A percentile compares a stretch with the other conserved stretches of the same genome.
These are phyloP conservation scores for Hippolais icterina DNA, from an alignment of 2,113 vertebrate species.

Conservation along the genomic window DNA sequence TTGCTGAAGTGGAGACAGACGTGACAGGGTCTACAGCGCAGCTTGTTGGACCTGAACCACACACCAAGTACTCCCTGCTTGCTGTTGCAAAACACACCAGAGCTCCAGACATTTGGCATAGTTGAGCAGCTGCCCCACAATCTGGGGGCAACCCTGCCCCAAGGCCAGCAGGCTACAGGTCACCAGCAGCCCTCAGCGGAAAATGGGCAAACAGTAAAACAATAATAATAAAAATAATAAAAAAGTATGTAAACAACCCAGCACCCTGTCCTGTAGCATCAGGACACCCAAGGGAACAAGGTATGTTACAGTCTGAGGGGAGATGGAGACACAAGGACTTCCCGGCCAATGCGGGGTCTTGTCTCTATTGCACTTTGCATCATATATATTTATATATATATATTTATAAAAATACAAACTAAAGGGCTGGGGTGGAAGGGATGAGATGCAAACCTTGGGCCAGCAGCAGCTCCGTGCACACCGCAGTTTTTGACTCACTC, in stretches of 20 bases:
- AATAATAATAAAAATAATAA: background rate
- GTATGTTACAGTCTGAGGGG: slow-evolving; percentile 23
- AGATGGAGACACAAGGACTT: slow-evolving; percentile 52
- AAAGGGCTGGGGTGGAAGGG: slow-evolving; percentile 19
- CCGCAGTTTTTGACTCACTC: background rate
- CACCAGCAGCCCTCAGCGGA: background rate
- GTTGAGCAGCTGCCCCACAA: background rate
- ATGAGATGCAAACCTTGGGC: slow-evolving; percentile 29
- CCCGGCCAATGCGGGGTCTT: background rate
- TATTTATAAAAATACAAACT: slow-evolving; percentile 70
- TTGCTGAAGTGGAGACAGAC: background rate
- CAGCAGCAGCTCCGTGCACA: background rate
- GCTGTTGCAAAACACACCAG: accelerated
- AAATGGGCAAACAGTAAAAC: background rate
- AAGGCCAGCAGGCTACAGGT: background rate
- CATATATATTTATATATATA: slow-evolving; percentile 53
- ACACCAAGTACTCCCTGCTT: accelerated
- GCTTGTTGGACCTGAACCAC: background rate
- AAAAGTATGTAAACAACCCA: slow-evolving; percentile 13
- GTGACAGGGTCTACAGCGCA: accelerated
- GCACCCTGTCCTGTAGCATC: background rate
- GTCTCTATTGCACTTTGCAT: slow-evolving; percentile 72
- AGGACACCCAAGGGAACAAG: slow-evolving; percentile 29
- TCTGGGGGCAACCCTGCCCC: background rate
- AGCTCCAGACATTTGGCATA: slow-evolving; percentile 43